Base-by-base conservation (phyloP, 2,113 vertebrate genomes). In the Vicugna pacos region DNA sequence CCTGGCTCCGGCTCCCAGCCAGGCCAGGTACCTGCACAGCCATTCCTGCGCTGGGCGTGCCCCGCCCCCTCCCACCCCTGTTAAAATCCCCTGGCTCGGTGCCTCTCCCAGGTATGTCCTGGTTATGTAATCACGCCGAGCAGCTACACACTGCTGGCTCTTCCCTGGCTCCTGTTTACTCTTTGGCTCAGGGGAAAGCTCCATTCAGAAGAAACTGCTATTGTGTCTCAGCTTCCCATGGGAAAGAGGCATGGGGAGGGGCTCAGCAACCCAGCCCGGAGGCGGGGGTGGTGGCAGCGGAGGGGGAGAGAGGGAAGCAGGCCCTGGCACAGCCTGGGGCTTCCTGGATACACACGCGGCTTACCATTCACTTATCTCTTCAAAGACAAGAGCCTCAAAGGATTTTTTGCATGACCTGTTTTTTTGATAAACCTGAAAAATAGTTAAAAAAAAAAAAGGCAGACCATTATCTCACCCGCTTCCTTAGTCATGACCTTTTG, bases 171-270 rank as follows among this genome's bases (percentile, higher is more conserved):
- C 92, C 32, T 98, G 98, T 99, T 99, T 99, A 97, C 98, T 98
- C 96, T 98, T 98, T 98, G 98, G 98, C 98, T 98, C 97, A 96
- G 85, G 98, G 97, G 94, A 98, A 97, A 96, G 98, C 95, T 98
- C 98, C 98, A 98, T 98, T 98, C 98, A 98, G 98, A 99, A 98
- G 98, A 99, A 99, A 97, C 96, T 97, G 97, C 98, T 95, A 98
- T 98, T 98, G 98, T 99, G 98, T 98, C 98, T 98, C 98, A 97
- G 98, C 91, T 99, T 99, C 99, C 99, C 99, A 99, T 99, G 99
- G 99, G 99, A 99, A 99, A 99, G 96, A 95, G 91, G 98, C 75
- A 11, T 3, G 7, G 93, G 96, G 96, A 89, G 93, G 93, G 75
- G 85, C 64, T 58, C 88, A 1, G 8, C 0, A 65, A 52, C 38